Conservation (phyloP, 1,140 invertebrate species). For the Teleogryllus occipitalis region DNA sequence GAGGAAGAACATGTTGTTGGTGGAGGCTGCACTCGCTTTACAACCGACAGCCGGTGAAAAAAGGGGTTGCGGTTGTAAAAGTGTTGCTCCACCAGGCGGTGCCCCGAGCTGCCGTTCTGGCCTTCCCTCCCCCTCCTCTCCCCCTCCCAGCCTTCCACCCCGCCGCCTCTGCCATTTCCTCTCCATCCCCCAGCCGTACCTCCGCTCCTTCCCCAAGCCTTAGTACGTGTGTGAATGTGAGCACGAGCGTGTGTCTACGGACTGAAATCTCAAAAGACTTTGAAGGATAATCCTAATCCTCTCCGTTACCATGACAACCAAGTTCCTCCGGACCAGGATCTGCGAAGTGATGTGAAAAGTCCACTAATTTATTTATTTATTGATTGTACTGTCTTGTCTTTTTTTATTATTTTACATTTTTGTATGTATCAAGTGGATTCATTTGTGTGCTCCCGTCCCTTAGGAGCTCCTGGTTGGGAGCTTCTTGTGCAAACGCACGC, state of each 20-base stretch:
- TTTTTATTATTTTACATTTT: neutral
- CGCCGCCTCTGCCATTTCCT: neutral
- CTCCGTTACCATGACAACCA: constrained; percentile 3
- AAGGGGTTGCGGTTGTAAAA: neutral
- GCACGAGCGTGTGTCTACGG: neutral
- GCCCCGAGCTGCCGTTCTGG: neutral
- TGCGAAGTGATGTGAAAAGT: neutral
- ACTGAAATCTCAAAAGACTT: neutral
- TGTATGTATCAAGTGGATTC: neutral
- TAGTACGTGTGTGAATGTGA: neutral
- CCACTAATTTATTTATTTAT: constrained; percentile 3
- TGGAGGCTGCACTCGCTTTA: neutral
- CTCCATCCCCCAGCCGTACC: neutral
- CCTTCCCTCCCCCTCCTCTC: neutral
- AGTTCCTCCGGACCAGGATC: neutral
- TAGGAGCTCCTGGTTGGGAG: no score
- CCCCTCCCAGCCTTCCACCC: neutral
- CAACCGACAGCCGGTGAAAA: no score
- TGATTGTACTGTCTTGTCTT: neutral
- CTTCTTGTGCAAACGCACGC: neutral
- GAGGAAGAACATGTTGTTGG: neutral
- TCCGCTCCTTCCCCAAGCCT: neutral
- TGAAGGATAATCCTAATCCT: neutral
- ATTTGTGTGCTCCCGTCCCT: neutral
- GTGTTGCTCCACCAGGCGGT: neutral